phyloP scores from a whole-genome alignment of 1,140 invertebrate species.

The Pteromalus puparum region DNA sequence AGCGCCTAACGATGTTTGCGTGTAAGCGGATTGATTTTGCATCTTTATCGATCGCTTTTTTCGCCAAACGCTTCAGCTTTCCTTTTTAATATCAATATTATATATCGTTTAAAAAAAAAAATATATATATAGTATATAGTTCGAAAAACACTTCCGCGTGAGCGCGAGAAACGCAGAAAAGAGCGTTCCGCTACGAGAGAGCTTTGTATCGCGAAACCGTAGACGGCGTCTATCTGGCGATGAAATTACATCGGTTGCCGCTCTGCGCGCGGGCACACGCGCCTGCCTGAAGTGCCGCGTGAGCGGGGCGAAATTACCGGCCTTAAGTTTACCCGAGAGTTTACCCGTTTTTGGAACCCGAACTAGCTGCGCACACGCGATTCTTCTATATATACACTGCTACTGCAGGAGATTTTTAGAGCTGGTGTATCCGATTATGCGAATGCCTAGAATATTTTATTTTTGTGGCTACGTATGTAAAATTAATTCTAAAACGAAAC shows the following conservation, averaged over 20 bases:
- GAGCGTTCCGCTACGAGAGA: background rate
- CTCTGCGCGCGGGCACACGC: background rate
- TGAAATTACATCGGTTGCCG: slow-evolving; percentile 31
- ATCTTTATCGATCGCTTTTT: background rate
- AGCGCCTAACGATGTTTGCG: background rate
- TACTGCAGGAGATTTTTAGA: too few species aligned
- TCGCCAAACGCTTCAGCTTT: too few species aligned
- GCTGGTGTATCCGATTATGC: too few species aligned
- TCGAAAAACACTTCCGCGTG: background rate
- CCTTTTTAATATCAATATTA: too few species aligned
- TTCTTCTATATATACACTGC: too few species aligned
- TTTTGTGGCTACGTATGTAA: too few species aligned
- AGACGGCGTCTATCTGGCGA: slow-evolving; percentile 24
- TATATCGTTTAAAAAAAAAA: too few species aligned
- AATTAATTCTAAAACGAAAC: background rate
- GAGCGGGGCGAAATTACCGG: background rate
- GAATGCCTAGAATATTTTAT: too few species aligned
- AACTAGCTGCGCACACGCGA: background rate
- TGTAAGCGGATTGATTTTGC: slow-evolving; percentile 14
- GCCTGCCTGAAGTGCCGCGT: background rate
- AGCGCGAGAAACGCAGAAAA: background rate
- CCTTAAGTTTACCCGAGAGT: too few species aligned
- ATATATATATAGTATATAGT: too few species aligned
- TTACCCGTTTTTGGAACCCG: background rate
- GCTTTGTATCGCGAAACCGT: background rate